Conservation (phyloP, 2,888 invertebrate species). For the Alentia gelatinosa region DNA sequence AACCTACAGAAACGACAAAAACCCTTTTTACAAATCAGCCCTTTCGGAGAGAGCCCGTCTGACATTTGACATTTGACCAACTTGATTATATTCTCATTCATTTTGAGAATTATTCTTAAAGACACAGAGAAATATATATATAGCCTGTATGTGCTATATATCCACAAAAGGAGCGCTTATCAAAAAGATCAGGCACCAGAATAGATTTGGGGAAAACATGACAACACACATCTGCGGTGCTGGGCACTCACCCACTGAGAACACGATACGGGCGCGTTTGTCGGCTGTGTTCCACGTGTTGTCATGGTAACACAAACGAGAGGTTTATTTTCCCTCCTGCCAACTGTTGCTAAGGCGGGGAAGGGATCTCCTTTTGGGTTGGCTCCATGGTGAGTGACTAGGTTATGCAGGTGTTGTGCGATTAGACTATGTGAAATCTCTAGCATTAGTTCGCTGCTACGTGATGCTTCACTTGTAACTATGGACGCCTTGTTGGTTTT, state of each 20-base stretch:
- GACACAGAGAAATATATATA: too few species aligned
- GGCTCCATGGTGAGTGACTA: neutral
- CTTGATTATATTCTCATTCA: too few species aligned
- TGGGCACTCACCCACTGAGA: neutral
- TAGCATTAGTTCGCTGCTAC: neutral
- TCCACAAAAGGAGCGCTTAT: too few species aligned
- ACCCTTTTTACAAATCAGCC: too few species aligned
- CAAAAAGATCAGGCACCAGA: too few species aligned
- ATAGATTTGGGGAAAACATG: too few species aligned
- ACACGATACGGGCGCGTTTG: neutral
- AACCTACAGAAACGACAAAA: too few species aligned
- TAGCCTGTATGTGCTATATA: too few species aligned
- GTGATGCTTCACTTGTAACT: neutral
- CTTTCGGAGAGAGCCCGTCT: too few species aligned
- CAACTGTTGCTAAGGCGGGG: neutral
- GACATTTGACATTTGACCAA: too few species aligned
- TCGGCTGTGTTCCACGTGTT: neutral
- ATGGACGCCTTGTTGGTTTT: neutral
- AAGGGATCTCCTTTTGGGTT: neutral
- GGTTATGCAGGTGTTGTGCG: neutral
- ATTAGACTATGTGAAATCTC: neutral
- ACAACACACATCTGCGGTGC: too few species aligned
- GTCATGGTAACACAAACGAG: neutral
- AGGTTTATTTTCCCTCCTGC: constrained; percentile 1
- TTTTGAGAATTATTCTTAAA: too few species aligned